A percentile compares a stretch with the other conserved stretches of the same genome.
Evolutionary conservation across 2,888 invertebrate species (phyloP).

Genomic region (Diarsia mendica): DNA sequence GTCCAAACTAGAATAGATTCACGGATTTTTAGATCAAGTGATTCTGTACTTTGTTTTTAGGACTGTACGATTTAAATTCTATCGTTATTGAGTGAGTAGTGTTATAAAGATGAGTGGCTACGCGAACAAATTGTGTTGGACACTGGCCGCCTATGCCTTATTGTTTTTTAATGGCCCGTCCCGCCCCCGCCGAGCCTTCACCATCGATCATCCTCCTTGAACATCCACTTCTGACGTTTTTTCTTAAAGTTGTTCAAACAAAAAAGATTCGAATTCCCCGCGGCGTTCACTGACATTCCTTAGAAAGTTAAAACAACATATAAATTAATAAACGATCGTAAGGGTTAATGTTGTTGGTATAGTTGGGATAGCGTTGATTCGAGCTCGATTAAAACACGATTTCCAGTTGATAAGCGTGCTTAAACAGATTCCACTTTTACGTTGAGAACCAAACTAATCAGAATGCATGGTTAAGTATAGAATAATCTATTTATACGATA

Average conservation of each 20-base stretch:
- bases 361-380: slow-evolving; percentile 34
- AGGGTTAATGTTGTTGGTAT: slow-evolving; percentile 71
- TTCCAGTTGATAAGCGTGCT: not conserved
- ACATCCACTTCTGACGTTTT: slow-evolving; percentile 71
- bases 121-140: slow-evolving; percentile 86
- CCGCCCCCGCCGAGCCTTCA: slow-evolving; percentile 82
- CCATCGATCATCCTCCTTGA: slow-evolving; percentile 83
- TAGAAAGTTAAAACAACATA: slow-evolving; percentile 84
- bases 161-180: slow-evolving; percentile 88
- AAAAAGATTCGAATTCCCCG: slow-evolving; percentile 82
- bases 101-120: slow-evolving; percentile 83
- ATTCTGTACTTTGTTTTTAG: slow-evolving; percentile 36
- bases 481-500: not conserved
- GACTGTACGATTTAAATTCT: slow-evolving; percentile 43
- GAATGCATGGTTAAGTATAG: not conserved
- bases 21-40: not conserved
- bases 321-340: slow-evolving; percentile 82
- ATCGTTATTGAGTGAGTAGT: slow-evolving; percentile 30
- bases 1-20: slow-evolving; percentile 66
- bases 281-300: slow-evolving; percentile 84
- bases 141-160: slow-evolving; percentile 84
- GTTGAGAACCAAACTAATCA: not conserved
- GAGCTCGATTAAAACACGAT: slow-evolving; percentile 40
- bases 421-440: not conserved
- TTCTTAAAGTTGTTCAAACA: slow-evolving; percentile 77